Percentiles rank a stretch among this genome's conserved stretches.
These are phyloP conservation scores for Bergia puertoricense DNA, from an alignment of 92 coral and sea anemone genomes.

Conservation along the genomic window DNA sequence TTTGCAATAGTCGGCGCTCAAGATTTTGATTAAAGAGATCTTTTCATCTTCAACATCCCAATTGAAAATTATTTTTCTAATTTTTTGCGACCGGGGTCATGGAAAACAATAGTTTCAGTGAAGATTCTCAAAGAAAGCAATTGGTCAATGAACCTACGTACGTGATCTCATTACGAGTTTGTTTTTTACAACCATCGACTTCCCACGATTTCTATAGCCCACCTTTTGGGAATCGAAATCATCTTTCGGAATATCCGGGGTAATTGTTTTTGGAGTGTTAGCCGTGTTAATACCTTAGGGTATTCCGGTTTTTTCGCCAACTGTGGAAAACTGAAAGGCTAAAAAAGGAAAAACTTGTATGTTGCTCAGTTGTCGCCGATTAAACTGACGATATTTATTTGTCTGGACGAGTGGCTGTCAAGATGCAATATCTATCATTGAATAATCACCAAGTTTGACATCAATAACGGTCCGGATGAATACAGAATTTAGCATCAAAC, in stretches of 20 bases:
- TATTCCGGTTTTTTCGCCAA: background rate
- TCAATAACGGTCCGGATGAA: too few relatives aligned
- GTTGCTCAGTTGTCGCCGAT: background rate
- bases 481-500: too few relatives aligned
- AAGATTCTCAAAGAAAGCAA: background rate
- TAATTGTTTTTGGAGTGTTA: background rate
- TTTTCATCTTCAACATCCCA: background rate
- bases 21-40: background rate
- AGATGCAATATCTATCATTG: too few relatives aligned
- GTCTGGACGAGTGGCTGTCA: too few relatives aligned
- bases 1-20: background rate
- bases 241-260: background rate
- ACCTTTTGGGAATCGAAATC: background rate
- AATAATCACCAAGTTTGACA: too few relatives aligned
- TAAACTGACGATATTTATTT: background rate
- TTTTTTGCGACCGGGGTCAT: too few relatives aligned
- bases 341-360: too few relatives aligned
- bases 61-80: background rate
- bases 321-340: background rate
- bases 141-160: background rate
- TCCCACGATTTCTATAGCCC: background rate
- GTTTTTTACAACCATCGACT: background rate
- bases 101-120: background rate
- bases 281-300: background rate
- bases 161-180: background rate